Base-by-base conservation (phyloP, 1,140 invertebrate genomes). In the Drosophila sechellia region DNA sequence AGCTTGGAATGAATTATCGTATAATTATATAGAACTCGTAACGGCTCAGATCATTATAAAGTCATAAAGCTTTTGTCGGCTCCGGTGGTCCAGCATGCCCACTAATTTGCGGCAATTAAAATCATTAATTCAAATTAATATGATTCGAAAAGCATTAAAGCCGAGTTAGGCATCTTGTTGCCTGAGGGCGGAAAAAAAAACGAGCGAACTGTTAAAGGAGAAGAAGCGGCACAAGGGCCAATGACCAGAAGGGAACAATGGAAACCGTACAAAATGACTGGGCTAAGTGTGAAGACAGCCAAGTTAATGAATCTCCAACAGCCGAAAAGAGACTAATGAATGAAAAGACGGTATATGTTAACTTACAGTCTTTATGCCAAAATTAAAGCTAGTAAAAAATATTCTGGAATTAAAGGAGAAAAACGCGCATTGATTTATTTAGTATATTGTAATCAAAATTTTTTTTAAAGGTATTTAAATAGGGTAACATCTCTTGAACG, bases 71-170 rank as follows among this genome's bases (percentile, higher is more conserved):
- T 70, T 79, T 75, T 48, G 69, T 56, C 83, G 73, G 81, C 83
- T 55, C 59, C 58, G 77, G 78, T 68, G 78, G 78, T 72, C 48
- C 58, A 35, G 25, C 22, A 31, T 11, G 40, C 37, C 59, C 63
- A 76, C 81, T 86, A 86, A 86, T 86, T 86, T 81, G 78, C 63
- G 46, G 83, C 81, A 86, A 86, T 86, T 86, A 86, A 86, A 86
- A 78, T 87, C 81, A 86, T 86, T 86, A 86, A 86, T 86, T 87
- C 70, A 87, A 87, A 86, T 87, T 87, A 86, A 87, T 86, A 87
- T 86, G 75, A 86, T 86, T 83, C 65, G 60, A 79, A 81, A 81
- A 83, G 74, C 80, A 81, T 81, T 57, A 79, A 79, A 81, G 37
- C 53, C 55, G 43, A 49, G 20, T 45, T 37, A 52, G 56, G 50